These are phyloP conservation scores for Cyclophora punctaria DNA, from an alignment of 2,888 invertebrate species.

Conservation along the genomic window DNA sequence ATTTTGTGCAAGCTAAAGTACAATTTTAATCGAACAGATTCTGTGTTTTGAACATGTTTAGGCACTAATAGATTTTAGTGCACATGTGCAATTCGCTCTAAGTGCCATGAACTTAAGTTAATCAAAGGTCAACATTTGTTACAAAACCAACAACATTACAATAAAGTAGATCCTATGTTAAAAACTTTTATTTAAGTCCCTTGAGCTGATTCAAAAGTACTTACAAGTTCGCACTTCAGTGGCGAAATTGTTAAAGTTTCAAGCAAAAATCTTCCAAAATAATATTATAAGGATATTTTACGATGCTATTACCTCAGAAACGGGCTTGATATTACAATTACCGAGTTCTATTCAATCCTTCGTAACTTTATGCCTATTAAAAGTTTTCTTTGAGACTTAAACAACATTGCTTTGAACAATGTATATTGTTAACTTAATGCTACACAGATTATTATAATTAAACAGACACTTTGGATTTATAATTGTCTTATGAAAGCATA, in stretches of 20 bases:
- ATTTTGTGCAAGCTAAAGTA: too few relatives aligned
- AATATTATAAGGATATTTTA: conserved; percentile 40
- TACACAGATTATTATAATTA: conserved; percentile 47
- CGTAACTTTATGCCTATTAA: conserved; percentile 56
- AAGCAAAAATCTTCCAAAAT: conserved; percentile 37
- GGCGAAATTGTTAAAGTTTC: conserved; percentile 36
- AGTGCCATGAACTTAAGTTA: too few relatives aligned
- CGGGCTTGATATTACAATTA: conserved; percentile 40
- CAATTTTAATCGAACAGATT: too few relatives aligned
- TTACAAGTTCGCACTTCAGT: conserved; percentile 26
- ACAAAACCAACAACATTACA: conserved; percentile 5
- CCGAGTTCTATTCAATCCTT: conserved; percentile 46
- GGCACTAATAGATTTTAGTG: too few relatives aligned
- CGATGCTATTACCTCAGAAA: conserved; percentile 35
- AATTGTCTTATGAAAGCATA: conserved; percentile 2
- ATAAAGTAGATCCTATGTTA: conserved; percentile 18
- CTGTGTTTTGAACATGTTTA: too few relatives aligned
- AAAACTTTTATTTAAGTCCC: conserved; percentile 23
- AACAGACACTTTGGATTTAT: conserved; percentile 24
- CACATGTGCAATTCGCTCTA: too few relatives aligned
- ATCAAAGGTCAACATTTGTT: too few relatives aligned
- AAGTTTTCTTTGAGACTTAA: conserved; percentile 50
- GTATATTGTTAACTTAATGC: conserved; percentile 46
- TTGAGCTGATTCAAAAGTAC: conserved; percentile 25
- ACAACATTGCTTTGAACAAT: conserved; percentile 51